These are phyloP conservation scores for Chrysina gloriosa DNA, from an alignment of 2,888 invertebrate genomes.

Conservation along the genomic window DNA sequence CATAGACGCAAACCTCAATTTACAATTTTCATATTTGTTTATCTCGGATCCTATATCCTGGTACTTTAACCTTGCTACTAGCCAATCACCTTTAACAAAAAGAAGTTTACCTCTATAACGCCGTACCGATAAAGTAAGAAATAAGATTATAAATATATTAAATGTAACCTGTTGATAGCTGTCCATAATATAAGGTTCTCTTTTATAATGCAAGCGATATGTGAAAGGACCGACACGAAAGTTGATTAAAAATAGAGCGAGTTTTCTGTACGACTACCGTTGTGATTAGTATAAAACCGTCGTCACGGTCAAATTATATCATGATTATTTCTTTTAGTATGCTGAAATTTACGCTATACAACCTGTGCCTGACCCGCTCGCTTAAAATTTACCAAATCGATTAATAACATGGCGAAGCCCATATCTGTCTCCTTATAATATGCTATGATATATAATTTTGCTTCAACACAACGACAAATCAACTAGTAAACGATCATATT, in stretches of 20 bases:
- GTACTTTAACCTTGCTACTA: conserved; percentile 22
- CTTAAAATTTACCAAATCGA: too few species aligned
- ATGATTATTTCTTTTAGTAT: neutral
- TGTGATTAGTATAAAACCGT: conserved; percentile 19
- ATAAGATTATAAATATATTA: neutral
- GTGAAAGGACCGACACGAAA: neutral
- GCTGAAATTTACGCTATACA: neutral
- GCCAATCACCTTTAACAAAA: conserved; percentile 27
- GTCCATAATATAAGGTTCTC: neutral
- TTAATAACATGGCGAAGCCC: too few species aligned
- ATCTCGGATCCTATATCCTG: conserved; percentile 9
- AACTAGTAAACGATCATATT: neutral
- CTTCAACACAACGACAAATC: too few species aligned
- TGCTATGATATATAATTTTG: too few species aligned
- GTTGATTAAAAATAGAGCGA: conserved; percentile 21
- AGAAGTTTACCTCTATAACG: conserved; percentile 24
- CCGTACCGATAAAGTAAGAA: neutral
- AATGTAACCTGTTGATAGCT: neutral
- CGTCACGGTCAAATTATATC: neutral
- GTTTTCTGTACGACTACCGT: conserved; percentile 33
- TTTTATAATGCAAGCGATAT: neutral
- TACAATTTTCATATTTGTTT: neutral
- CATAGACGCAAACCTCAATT: too few species aligned
- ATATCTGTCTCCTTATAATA: too few species aligned
- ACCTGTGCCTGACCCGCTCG: too few species aligned